phyloP scores from a whole-genome alignment of 2,113 vertebrate species.

The Chamaea fasciata region DNA sequence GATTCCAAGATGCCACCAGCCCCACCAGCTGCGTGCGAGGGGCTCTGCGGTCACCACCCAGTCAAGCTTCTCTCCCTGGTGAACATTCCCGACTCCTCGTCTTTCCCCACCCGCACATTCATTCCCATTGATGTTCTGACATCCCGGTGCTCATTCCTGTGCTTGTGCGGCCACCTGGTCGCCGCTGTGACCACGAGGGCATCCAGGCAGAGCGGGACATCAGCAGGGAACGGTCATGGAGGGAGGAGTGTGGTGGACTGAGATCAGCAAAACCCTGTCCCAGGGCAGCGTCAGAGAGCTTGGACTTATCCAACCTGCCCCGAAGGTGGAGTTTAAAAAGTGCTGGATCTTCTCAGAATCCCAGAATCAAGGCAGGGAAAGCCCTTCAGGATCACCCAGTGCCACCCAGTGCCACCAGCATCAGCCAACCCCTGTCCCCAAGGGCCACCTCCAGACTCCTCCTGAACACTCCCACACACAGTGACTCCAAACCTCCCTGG shows the following conservation, averaged over 20 bases:
- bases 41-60: background rate
- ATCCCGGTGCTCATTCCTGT: background rate
- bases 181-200: background rate
- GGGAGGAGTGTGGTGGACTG: background rate
- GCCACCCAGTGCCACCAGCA: background rate
- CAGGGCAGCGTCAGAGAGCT: background rate
- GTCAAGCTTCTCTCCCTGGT: background rate
- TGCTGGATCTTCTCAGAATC: background rate
- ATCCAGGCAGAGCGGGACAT: background rate
- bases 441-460: background rate
- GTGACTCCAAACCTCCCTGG: background rate
- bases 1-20: background rate
- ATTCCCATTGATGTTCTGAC: background rate
- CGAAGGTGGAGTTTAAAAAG: background rate
- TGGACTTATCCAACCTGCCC: background rate
- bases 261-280: background rate
- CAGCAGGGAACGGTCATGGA: background rate
- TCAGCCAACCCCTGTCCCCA: background rate
- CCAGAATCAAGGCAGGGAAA: background rate
- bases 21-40: background rate
- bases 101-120: background rate
- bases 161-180: background rate
- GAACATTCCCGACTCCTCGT: background rate
- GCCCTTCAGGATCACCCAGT: rapidly evolving
- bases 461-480: no score